Conservation (phyloP, 2,888 invertebrate genomes). For the Lepidochrysops patricia region DNA sequence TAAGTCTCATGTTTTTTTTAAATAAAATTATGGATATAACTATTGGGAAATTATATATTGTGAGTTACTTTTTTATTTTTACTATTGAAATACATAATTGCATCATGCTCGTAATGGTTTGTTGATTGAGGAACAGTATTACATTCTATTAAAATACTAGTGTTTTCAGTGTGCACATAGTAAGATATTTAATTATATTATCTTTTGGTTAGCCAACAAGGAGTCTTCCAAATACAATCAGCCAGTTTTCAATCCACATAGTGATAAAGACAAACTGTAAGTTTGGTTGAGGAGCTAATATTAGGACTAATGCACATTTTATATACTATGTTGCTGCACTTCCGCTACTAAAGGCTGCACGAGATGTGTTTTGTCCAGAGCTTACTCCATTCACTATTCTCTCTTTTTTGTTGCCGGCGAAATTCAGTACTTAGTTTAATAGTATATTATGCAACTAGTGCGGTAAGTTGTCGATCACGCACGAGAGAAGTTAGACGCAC, state of each 20-base stretch:
- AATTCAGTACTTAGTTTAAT: not conserved
- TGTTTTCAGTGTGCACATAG: not conserved
- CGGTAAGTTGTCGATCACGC: too few relatives aligned
- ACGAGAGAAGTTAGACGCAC: too few relatives aligned
- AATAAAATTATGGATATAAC: not conserved
- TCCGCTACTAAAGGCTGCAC: not conserved
- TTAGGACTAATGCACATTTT: not conserved
- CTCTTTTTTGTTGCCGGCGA: not conserved
- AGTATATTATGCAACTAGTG: too few relatives aligned
- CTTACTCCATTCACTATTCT: not conserved
- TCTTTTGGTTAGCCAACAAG: slow-evolving; percentile 42
- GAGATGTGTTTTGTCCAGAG: not conserved
- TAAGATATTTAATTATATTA: not conserved
- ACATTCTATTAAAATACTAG: too few relatives aligned
- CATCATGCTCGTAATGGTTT: not conserved
- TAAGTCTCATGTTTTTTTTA: not conserved
- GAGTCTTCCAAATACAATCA: slow-evolving; percentile 45
- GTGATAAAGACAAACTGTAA: slow-evolving; percentile 58
- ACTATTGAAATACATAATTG: not conserved
- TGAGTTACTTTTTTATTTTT: not conserved
- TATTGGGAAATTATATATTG: not conserved
- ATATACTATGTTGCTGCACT: slow-evolving; percentile 6
- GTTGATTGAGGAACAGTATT: too few relatives aligned
- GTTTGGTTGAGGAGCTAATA: slow-evolving; percentile 29
- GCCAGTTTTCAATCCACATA: slow-evolving; percentile 37